These are phyloP conservation scores for Botia kubotai DNA, from an alignment of 2,797 vertebrate genomes.

Conservation along the genomic window DNA sequence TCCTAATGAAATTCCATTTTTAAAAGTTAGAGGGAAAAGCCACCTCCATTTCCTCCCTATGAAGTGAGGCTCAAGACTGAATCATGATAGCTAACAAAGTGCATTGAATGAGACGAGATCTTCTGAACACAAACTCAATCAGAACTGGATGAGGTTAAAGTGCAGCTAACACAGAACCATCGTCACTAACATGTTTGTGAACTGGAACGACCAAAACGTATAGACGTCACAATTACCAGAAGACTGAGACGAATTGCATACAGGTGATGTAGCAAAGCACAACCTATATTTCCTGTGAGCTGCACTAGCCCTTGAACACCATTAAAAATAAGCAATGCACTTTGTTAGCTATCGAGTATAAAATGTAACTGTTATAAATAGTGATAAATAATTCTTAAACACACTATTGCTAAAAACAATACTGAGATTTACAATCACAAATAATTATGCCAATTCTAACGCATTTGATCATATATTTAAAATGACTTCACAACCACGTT, in stretches of 20 bases:
- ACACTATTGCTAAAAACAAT: not conserved
- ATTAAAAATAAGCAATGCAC: too few species aligned
- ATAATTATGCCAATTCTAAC: not conserved
- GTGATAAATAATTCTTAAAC: too few species aligned
- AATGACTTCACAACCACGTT: too few species aligned
- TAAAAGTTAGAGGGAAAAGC: not conserved
- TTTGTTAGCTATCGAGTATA: too few species aligned
- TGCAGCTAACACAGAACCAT: not conserved
- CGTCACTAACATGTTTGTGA: not conserved
- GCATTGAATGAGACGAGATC: not conserved
- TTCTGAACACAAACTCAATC: not conserved
- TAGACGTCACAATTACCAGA: too few species aligned
- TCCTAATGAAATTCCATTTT: constrained; percentile 1
- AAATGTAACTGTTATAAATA: too few species aligned
- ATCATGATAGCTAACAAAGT: constrained; percentile 13
- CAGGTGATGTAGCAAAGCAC: too few species aligned
- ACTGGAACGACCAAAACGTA: not conserved
- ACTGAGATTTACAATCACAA: not conserved
- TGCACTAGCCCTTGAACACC: too few species aligned
- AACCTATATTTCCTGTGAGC: too few species aligned
- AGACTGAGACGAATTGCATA: too few species aligned
- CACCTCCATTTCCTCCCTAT: not conserved
- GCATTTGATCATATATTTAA: too few species aligned
- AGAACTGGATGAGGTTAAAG: not conserved
- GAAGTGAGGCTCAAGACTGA: constrained; percentile 21